phyloP scores from a whole-genome alignment of 1,140 invertebrate species.

The Trichoplusia ni region DNA sequence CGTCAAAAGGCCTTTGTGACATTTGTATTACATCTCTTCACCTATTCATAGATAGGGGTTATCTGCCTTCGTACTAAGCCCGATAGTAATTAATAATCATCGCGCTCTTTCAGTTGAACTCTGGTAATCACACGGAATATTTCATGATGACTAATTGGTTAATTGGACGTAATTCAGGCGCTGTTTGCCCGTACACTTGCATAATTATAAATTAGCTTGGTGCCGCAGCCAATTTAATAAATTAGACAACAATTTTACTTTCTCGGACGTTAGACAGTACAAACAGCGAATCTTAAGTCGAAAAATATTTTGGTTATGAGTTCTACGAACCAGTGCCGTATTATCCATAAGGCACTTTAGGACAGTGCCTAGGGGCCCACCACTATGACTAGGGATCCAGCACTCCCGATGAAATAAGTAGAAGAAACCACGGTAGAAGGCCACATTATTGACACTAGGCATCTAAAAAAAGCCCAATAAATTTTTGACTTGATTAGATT shows the following conservation, averaged over 20 bases:
- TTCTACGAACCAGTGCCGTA: not conserved
- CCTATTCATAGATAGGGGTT: no score
- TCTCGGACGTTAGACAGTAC: no score
- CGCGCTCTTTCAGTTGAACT: not conserved
- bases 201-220: conserved; percentile 24
- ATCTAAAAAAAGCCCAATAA: no score
- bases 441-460: no score
- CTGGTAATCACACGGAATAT: conserved; percentile 18
- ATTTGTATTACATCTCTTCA: no score
- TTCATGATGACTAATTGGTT: conserved; percentile 21
- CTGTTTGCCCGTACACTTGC: conserved; percentile 10
- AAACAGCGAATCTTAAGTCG: not conserved
- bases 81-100: not conserved
- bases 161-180: conserved; percentile 14
- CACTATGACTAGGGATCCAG: no score
- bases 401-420: no score
- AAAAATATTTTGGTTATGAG: not conserved
- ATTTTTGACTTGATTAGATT: no score
- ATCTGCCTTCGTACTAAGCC: not conserved
- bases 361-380: no score
- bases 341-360: no score
- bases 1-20: no score
- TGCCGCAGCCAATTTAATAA: conserved; percentile 15
- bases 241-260: conserved; percentile 8
- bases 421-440: no score